Evolutionary conservation across 2,797 vertebrate genomes (phyloP).

Genomic region (Paramormyrops hopkinsi): DNA sequence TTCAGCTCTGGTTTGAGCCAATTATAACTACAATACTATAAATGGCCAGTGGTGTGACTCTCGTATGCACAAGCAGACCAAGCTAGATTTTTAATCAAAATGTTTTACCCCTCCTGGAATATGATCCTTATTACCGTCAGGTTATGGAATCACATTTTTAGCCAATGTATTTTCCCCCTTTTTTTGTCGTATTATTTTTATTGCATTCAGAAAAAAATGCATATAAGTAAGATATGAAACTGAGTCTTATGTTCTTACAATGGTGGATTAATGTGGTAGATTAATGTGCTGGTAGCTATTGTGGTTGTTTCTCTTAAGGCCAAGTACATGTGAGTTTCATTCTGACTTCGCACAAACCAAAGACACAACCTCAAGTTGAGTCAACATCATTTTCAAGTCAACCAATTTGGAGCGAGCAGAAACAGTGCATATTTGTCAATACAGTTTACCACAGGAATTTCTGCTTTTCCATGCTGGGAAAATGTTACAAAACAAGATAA

Average conservation of each 20-base stretch:
- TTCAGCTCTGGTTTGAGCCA: constrained; percentile 1
- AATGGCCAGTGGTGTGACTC: background rate
- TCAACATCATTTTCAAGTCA: constrained; percentile 9
- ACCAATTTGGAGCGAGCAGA: background rate
- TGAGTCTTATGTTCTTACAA: background rate
- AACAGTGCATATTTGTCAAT: background rate
- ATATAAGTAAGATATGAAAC: background rate
- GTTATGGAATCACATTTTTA: background rate
- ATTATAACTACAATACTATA: constrained; percentile 3
- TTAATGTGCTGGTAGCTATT: background rate
- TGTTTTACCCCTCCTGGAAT: background rate
- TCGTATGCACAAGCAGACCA: background rate
- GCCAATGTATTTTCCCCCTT: background rate
- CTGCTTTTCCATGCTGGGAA: background rate
- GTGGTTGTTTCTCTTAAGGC: background rate
- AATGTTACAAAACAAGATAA: constrained; percentile 1
- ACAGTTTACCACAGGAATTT: background rate
- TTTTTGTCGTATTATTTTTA: background rate
- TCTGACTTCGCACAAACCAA: background rate
- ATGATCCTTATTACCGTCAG: background rate
- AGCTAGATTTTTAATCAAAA: background rate
- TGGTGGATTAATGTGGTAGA: background rate
- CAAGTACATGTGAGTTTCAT: background rate
- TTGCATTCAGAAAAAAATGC: background rate
- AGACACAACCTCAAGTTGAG: background rate